phyloP scores from a whole-genome alignment of 2,113 vertebrate genomes.

The Notarius lentiginosus region DNA sequence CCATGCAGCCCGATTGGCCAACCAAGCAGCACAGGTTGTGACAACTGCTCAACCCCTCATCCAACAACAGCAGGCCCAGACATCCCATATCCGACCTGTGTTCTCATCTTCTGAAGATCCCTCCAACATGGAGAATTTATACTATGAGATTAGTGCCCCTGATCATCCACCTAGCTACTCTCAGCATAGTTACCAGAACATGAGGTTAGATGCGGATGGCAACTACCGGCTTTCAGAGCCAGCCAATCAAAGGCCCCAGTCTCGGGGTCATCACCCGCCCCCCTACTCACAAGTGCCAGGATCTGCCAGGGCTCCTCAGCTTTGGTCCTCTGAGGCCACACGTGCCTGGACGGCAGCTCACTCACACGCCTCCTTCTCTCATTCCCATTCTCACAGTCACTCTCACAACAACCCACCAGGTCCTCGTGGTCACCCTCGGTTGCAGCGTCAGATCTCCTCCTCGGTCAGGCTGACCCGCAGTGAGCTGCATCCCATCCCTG shows the following conservation, averaged over 20 bases:
- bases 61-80: constrained; percentile 44
- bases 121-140: constrained; percentile 71
- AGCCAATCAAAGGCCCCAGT: constrained; percentile 52
- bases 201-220: constrained; percentile 65
- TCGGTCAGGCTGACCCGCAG: constrained; percentile 53
- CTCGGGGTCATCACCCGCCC: constrained; percentile 45
- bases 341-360: constrained; percentile 58
- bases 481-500: constrained; percentile 52
- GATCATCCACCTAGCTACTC: constrained; percentile 62
- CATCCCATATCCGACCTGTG: constrained; percentile 29
- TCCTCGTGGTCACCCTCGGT: constrained; percentile 40
- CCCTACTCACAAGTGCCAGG: constrained; percentile 34
- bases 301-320: constrained; percentile 46
- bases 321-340: constrained; percentile 62
- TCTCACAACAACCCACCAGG: constrained; percentile 54
- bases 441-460: constrained; percentile 53
- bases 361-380: constrained; percentile 56
- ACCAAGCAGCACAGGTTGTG: constrained; percentile 55
- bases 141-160: constrained; percentile 72
- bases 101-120: constrained; percentile 55
- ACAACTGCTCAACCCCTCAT: constrained; percentile 17
- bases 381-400: constrained; percentile 42
- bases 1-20: constrained; percentile 53
- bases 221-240: constrained; percentile 54
- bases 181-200: constrained; percentile 62